These are phyloP conservation scores for Sebastes oblongus DNA, from an alignment of 2,797 vertebrate genomes.

Conservation along the genomic window DNA sequence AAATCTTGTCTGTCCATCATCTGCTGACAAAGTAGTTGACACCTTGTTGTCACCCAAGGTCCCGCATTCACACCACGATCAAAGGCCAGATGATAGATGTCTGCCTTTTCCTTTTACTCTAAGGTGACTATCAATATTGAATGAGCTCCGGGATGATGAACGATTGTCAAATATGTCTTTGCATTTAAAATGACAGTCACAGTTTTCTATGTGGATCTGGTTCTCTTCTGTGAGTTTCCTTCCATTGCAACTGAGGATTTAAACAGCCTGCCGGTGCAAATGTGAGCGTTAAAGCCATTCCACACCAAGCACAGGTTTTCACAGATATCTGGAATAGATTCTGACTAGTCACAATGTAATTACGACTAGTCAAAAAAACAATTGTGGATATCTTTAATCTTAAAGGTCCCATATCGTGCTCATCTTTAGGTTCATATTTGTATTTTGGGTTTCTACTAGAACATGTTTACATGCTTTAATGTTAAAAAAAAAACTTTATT, in stretches of 20 bases:
- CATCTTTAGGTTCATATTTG: too few species aligned
- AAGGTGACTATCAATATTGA: slow-evolving; percentile 10
- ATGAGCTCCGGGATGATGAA: slow-evolving; percentile 2
- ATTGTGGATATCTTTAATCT: too few species aligned
- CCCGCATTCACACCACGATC: slow-evolving; percentile 23
- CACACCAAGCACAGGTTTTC: too few species aligned
- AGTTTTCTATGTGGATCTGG: not conserved
- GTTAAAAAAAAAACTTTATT: too few species aligned
- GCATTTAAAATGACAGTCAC: too few species aligned
- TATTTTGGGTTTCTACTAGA: too few species aligned
- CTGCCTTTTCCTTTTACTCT: not conserved
- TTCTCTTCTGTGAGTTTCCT: not conserved
- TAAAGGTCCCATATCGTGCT: too few species aligned
- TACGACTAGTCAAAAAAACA: too few species aligned
- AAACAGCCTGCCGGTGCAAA: not conserved
- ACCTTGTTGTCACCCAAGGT: slow-evolving; percentile 47
- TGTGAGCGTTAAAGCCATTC: not conserved
- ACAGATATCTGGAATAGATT: too few species aligned
- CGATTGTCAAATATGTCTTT: too few species aligned
- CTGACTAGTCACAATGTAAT: too few species aligned
- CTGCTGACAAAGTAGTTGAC: slow-evolving; percentile 45
- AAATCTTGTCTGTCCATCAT: slow-evolving; percentile 49
- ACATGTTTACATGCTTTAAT: too few species aligned
- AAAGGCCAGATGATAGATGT: slow-evolving; percentile 35
- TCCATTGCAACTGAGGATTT: not conserved